A percentile compares a stretch with the other conserved stretches of the same genome.
Evolutionary conservation across 2,113 vertebrate species (phyloP).

Genomic region (Anolis sagrei): DNA sequence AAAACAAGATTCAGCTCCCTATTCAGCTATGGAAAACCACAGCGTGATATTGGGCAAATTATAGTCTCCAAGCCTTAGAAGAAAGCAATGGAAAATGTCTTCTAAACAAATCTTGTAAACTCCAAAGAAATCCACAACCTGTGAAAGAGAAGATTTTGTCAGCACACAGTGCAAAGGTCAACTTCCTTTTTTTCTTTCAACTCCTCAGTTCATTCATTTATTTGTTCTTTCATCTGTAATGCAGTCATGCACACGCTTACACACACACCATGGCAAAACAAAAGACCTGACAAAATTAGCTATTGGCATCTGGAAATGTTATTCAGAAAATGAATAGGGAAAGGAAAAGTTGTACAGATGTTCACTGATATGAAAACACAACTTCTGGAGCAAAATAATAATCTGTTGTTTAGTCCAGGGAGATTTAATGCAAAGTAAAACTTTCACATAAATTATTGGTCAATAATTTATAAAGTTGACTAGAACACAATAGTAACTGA

Average conservation of each 20-base stretch:
- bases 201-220: background rate
- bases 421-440: slow-evolving; percentile 19
- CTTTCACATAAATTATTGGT: slow-evolving; percentile 12
- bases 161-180: background rate
- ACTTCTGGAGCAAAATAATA: background rate
- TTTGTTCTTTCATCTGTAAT: background rate
- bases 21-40: too few species aligned
- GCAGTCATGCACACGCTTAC: background rate
- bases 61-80: too few species aligned
- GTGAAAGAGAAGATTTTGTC: too few species aligned
- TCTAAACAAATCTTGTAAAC: too few species aligned
- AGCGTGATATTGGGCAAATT: too few species aligned
- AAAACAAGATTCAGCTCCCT: too few species aligned
- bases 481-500: background rate
- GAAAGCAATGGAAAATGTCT: too few species aligned
- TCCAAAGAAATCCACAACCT: too few species aligned
- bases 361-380: background rate
- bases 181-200: background rate
- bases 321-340: background rate
- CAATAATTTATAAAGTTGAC: slow-evolving; percentile 6
- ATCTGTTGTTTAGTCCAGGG: background rate
- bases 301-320: background rate
- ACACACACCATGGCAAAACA: background rate
- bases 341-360: too few species aligned
- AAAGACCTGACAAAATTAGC: background rate